phyloP scores from a whole-genome alignment of 2,888 invertebrate species.

The Nephrotoma guestfalica region DNA sequence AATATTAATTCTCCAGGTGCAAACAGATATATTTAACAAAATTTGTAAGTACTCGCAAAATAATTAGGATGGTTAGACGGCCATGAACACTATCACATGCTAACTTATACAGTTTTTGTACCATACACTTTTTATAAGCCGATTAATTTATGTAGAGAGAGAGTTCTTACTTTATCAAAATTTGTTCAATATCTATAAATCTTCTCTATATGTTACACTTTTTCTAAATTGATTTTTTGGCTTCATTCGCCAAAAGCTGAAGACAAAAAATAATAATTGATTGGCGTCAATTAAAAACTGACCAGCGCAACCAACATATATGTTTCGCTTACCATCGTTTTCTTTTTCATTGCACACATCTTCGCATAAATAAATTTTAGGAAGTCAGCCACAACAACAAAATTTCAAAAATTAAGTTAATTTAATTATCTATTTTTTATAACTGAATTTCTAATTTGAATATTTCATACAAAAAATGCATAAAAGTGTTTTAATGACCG shows the following conservation, averaged over 20 bases:
- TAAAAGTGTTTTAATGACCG: not conserved
- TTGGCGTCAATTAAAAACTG: not conserved
- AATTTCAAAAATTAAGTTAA: not conserved
- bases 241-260: not conserved
- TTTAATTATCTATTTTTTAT: not conserved
- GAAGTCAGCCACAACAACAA: not conserved
- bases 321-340: not conserved
- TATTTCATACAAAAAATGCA: not conserved
- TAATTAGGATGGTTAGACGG: no score
- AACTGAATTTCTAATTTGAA: not conserved
- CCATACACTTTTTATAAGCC: not conserved
- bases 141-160: not conserved
- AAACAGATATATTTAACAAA: no score
- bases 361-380: not conserved
- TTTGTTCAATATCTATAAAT: not conserved
- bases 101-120: no score
- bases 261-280: not conserved
- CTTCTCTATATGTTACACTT: not conserved
- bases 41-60: no score
- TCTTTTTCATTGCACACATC: not conserved
- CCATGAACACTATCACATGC: no score
- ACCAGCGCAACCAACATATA: not conserved
- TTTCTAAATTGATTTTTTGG: not conserved
- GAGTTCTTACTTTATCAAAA: not conserved
- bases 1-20: no score